Evolutionary conservation across 2,888 invertebrate genomes (phyloP), one percentile per base, ranked within the genome.

Genomic region (Melanargia galathea): DNA sequence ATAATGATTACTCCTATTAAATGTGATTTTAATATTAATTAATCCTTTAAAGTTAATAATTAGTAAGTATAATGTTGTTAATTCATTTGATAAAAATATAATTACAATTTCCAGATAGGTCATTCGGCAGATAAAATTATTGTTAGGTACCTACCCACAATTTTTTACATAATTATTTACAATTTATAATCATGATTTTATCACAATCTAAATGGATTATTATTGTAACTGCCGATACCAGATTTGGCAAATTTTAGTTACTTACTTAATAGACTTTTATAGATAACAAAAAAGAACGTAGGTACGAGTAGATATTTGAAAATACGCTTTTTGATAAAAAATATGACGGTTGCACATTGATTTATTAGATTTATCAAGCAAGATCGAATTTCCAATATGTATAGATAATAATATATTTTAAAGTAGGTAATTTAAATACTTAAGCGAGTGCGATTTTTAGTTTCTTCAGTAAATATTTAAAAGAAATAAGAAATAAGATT

Each of bases 131-230:
- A 10, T 54, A 22, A 3, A 18, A 1, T 11, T 20, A 30, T 24
- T 24, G 13, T 52, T 18, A 16, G 0, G 16, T 3, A 13, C 5
- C 7, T 43, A 55, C 55, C 55, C 55, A 10, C 55, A 55, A n/a
- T 55, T 43, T 55, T 55, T 26, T 40, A 24, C 10, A 10, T 4
- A 18, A 43, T 55, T n/a, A 35, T 40, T 43, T 24, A 40, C n/a
- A 16, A 1, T 16, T 16, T n/a, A 26, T 26, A 22, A n/a, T 40
- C 38, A 2, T 0, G 4, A 55, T 38, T 40, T 16, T 55, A 20
- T 35, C 13, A 13, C 5, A 35, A 52, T 52, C 52, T 52, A 18
- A 52, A 40, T 43, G 16, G 55, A 40, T 38, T 24, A 16, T 26
- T 22, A 26, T 24, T 40, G 26, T 40, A 26, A 22, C 16, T 24